phyloP scores from a whole-genome alignment of 1,140 invertebrate genomes.

The Gonioctena quinquepunctata region DNA sequence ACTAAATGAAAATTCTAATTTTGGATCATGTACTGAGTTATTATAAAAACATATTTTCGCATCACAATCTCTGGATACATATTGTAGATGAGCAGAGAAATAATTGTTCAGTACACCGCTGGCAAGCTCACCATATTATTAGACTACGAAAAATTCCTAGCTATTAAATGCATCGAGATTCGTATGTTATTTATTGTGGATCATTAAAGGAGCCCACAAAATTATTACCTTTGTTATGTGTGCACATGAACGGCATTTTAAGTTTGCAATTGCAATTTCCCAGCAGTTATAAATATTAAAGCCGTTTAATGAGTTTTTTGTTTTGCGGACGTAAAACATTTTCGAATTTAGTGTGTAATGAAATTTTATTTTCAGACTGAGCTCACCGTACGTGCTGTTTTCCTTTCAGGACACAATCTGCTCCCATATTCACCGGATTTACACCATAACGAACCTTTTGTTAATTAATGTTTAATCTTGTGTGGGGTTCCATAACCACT shows the following conservation, averaged over 20 bases:
- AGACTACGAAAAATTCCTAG: too few relatives aligned
- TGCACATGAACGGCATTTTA: constrained; percentile 26
- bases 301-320: constrained; percentile 26
- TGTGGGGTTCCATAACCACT: neutral
- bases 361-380: neutral
- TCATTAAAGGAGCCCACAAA: constrained; percentile 29
- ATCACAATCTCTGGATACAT: too few relatives aligned
- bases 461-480: neutral
- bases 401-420: neutral
- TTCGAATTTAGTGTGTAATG: neutral
- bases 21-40: too few relatives aligned
- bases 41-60: too few relatives aligned
- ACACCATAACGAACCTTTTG: neutral
- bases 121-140: too few relatives aligned
- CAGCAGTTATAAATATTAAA: constrained; percentile 25
- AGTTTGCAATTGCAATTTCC: constrained; percentile 21
- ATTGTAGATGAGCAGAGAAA: too few relatives aligned
- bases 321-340: neutral
- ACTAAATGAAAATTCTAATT: too few relatives aligned
- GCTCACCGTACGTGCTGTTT: neutral
- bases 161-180: constrained; percentile 14
- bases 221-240: constrained; percentile 28
- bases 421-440: neutral
- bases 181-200: constrained; percentile 28
- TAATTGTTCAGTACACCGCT: too few relatives aligned